These are phyloP conservation scores for Lasiurus cinereus DNA, from an alignment of 2,113 vertebrate species.

Conservation along the genomic window DNA sequence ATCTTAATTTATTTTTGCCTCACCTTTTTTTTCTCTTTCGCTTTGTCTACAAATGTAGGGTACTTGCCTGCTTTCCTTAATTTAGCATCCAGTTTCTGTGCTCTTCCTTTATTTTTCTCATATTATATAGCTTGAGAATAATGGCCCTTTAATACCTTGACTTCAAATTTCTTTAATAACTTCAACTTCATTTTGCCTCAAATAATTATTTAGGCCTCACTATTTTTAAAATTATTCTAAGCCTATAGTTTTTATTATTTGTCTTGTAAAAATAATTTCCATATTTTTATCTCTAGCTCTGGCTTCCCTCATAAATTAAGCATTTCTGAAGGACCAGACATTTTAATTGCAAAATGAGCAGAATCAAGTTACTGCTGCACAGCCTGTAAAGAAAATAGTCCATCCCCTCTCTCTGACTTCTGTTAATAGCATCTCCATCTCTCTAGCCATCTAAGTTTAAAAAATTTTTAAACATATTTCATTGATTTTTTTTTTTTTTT, in stretches of 20 bases:
- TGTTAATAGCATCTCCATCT: background rate
- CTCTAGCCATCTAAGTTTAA: background rate
- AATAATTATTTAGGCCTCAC: background rate
- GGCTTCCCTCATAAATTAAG: background rate
- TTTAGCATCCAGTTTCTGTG: background rate
- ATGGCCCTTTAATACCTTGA: background rate
- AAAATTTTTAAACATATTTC: background rate
- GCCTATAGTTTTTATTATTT: background rate
- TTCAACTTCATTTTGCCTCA: background rate
- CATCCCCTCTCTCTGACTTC: background rate
- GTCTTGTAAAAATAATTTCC: background rate
- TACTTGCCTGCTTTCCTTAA: slow-evolving; percentile 31
- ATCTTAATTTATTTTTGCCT: background rate
- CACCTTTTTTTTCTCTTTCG: background rate
- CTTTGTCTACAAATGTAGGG: background rate
- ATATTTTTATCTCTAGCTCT: background rate
- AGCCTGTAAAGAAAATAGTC: background rate
- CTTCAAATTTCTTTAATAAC: background rate
- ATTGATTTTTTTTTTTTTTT: too few species aligned
- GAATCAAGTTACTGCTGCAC: background rate
- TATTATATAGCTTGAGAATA: background rate
- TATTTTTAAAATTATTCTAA: background rate
- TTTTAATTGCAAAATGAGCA: background rate
- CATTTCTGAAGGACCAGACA: background rate
- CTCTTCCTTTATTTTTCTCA: slow-evolving; percentile 8